Base-by-base conservation (phyloP, 2,113 vertebrate species). In the Paratilapia polleni region DNA sequence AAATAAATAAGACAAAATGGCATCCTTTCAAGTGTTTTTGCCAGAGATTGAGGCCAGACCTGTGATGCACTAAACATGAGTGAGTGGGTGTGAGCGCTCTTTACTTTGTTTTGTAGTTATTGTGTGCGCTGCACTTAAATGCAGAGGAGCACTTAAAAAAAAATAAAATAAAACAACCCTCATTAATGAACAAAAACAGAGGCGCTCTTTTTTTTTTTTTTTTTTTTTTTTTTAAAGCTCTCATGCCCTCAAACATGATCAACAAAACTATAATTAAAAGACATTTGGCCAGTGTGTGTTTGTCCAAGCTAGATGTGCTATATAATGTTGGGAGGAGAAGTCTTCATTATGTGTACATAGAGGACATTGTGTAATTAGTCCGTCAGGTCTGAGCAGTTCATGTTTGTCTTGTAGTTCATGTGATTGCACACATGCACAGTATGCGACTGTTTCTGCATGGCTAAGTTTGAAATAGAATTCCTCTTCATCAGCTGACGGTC, bases 381-480 rank as follows among this genome's bases (percentile, higher is more conserved):
- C 77, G 61, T 82, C 62, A 60, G 31, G 84, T 78, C 15, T 0
- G 26, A 82, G 78, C 77, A 14, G 56, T 62, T 84, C 68, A 13
- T 93, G 88, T 93, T 91, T 89, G 84, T 73, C 22, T 70, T 49
- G 10, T 66, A 20, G 56, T 26, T 78, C 88, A 82, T 87, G 86
- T 92, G 91, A 91, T 88, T 28, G 12, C 20, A 77, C 79, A 66
- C 73, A 82, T 91, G 87, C 68, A 68, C 76, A 70, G 78, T 78
- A 58, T 85, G 77, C 62, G 26, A 57, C 34, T 85, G 52, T 75
- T 12, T 57, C 34, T 77, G 3, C 68, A 14, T 54, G 62, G 34
- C 20, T 77, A 19, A 54, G 15, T 22, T 58, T 11, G 64, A 75
- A 63, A 31, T 57, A 11, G 17, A 58, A 87, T 82, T 83, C 41